Evolutionary conservation across 2,888 invertebrate species (phyloP).

Genomic region (Ferdinandea cuprea): DNA sequence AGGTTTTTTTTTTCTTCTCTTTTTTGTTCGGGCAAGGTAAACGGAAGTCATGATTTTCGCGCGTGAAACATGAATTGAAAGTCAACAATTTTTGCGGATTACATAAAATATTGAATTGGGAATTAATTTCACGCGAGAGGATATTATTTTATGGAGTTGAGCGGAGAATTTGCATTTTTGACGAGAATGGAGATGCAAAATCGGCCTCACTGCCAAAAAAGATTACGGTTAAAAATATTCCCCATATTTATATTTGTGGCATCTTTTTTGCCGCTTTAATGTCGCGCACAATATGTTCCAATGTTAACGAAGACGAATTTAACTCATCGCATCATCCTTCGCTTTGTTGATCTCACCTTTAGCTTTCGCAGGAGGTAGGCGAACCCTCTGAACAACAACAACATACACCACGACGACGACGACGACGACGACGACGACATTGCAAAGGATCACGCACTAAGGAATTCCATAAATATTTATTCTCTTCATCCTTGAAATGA

Average conservation of each 20-base stretch:
- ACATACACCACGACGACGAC: not conserved
- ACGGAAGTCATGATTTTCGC: conserved; percentile 8
- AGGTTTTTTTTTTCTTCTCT: no score
- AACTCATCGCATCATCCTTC: not conserved
- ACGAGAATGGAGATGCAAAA: no score
- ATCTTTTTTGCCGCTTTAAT: no score
- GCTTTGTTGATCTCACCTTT: conserved; percentile 34
- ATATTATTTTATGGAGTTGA: not conserved
- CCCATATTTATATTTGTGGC: no score
- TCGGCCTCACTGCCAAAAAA: no score
- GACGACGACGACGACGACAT: conserved; percentile 28
- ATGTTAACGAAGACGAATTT: no score
- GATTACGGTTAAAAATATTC: no score
- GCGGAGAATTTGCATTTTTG: not conserved
- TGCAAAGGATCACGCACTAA: conserved; percentile 58
- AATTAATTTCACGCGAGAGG: conserved; percentile 16
- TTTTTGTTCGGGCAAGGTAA: no score
- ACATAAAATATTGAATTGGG: conserved; percentile 32
- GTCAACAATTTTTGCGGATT: conserved; percentile 35
- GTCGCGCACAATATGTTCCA: no score
- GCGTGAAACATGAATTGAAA: not conserved
- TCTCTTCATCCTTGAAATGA: conserved; percentile 62
- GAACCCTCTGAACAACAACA: no score
- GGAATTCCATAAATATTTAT: conserved; percentile 74
- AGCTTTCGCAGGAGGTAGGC: conserved; percentile 10